Base-by-base conservation (phyloP, 2,888 invertebrate species). In the Drosophila borborema region DNA sequence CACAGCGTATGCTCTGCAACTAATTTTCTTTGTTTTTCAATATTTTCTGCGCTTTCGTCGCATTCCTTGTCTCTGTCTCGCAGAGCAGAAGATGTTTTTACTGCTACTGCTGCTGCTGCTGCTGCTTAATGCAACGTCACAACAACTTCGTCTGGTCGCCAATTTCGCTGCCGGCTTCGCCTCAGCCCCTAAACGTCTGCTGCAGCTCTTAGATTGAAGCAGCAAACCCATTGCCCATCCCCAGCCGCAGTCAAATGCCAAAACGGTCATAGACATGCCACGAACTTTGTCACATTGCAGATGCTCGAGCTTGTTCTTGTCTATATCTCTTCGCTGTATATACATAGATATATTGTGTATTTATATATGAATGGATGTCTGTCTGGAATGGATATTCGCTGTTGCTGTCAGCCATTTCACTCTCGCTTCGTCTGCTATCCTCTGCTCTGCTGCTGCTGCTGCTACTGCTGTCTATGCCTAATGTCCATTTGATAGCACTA, bases 21-120 rank as follows among this genome's bases (percentile, higher is more conserved):
- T 86, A 85, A 85, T 87, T 89, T 85, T 77, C 90, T 86, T 89
- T 89, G 90, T 86, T 86, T 86, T 86, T 88, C 88, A 86, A 89
- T 86, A 82, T 88, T 80, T 88, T 66, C 73, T 72, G 55, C 74
- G 68, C 67, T 71, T 72, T 75, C 49, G 55, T 67, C 71, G 66
- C 56, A 55, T 58, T 64, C 62, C 55, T 61, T 46, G 31, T 5
- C 38, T 14, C 14, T 40, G 16, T 16, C 40, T 7, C 38, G 38
- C 76, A 64, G 51, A 43, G 16, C 60, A 64, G 62, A 80, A 80
- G 81, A 80, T 72, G 66, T 58, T 70, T 58, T 74, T 61, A 40
- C 51, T 70, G 61, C 53, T 70, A 59, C 53, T 56, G 43, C 73
- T 74, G 64, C 48, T 69, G 20, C 20, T 20, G 20, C 55, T 55